Conservation (phyloP, 2,113 vertebrate genomes). For the Atrichornis clamosus region DNA sequence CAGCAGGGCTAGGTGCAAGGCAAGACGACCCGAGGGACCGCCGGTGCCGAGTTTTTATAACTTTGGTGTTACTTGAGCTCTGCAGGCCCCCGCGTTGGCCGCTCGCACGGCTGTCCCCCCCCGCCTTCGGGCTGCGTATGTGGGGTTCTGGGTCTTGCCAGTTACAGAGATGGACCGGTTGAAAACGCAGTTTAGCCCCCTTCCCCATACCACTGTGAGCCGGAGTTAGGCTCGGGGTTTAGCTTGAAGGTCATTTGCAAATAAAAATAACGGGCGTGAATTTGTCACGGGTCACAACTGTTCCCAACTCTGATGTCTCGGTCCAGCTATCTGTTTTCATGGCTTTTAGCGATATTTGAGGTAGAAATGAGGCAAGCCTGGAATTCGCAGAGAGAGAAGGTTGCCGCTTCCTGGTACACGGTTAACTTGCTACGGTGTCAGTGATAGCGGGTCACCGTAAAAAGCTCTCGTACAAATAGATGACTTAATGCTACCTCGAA, state of each 20-base stretch:
- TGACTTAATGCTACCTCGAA: not conserved
- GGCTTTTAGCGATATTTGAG: not conserved
- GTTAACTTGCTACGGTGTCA: accelerated
- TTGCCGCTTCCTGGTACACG: not conserved
- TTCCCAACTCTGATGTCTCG: not conserved
- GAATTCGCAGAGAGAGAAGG: not conserved
- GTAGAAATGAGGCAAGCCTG: not conserved
- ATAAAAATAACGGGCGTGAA: constrained; percentile 4
- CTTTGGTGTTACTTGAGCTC: not conserved
- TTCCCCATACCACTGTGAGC: not conserved
- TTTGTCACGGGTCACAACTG: not conserved
- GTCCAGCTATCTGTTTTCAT: not conserved
- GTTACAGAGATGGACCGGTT: not conserved
- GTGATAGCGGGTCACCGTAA: not conserved
- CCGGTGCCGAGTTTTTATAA: not conserved
- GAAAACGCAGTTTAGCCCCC: not conserved
- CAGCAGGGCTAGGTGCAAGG: no score
- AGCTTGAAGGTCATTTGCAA: constrained; percentile 1
- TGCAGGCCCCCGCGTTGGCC: accelerated
- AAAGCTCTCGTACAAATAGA: not conserved
- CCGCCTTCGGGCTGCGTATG: not conserved
- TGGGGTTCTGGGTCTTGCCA: not conserved
- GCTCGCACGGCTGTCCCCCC: not conserved
- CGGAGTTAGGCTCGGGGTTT: not conserved
- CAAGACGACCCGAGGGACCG: not conserved